Evolutionary conservation across 2,113 vertebrate genomes (phyloP).

Genomic region (Bettongia penicillata): DNA sequence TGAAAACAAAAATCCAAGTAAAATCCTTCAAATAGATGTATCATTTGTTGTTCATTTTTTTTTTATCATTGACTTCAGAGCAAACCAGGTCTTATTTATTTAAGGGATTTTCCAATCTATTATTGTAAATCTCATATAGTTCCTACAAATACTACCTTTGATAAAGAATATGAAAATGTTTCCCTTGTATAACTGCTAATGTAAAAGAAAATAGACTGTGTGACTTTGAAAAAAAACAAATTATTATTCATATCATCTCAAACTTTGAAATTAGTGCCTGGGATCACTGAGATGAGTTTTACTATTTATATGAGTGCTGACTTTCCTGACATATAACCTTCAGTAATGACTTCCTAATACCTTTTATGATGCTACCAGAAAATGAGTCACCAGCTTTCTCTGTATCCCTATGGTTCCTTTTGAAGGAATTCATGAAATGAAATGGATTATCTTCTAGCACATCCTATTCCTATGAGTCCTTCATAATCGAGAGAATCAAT

Average conservation of each 20-base stretch:
- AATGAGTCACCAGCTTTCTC: background rate
- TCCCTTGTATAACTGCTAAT: background rate
- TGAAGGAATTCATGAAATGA: conserved; percentile 34
- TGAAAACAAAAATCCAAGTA: background rate
- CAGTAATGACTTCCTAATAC: background rate
- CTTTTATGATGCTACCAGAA: background rate
- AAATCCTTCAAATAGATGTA: background rate
- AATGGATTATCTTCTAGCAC: background rate
- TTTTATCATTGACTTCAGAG: background rate
- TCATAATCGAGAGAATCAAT: background rate
- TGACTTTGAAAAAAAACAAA: background rate
- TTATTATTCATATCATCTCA: background rate
- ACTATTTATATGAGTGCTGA: background rate
- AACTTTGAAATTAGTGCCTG: background rate
- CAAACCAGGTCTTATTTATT: background rate
- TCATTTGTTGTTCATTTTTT: background rate
- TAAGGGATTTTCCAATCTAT: background rate
- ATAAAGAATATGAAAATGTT: background rate
- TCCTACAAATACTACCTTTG: background rate
- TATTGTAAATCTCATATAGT: background rate
- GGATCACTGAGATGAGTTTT: background rate
- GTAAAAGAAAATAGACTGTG: background rate
- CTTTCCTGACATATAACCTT: background rate
- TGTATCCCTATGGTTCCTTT: background rate
- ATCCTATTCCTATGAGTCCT: background rate